Evolutionary conservation across 1,140 invertebrate genomes (phyloP).

Genomic region (Aphelenchoides fujianensis): DNA sequence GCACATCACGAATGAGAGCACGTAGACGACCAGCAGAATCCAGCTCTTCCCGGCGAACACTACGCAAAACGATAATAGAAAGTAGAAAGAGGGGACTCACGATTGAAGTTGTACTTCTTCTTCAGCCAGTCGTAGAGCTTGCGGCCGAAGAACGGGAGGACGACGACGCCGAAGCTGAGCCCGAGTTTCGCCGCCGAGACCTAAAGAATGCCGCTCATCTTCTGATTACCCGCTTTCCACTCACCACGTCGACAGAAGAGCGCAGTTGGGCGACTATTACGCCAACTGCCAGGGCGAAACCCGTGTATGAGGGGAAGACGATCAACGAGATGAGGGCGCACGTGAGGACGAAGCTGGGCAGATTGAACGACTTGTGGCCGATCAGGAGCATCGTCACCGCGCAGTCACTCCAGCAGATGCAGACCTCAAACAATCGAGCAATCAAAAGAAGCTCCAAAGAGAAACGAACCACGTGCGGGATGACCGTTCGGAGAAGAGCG

Average conservation of each 20-base stretch:
- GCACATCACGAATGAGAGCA: constrained; percentile 46
- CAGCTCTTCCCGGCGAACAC: constrained; percentile 25
- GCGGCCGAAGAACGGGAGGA: constrained; percentile 44
- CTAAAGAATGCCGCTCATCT: too few relatives aligned
- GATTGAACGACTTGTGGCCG: constrained; percentile 42
- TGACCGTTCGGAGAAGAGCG: constrained; percentile 31
- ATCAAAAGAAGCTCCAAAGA: too few relatives aligned
- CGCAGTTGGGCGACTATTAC: constrained; percentile 47
- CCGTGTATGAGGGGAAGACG: constrained; percentile 43
- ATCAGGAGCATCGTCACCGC: constrained; percentile 55
- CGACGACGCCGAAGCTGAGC: constrained; percentile 48
- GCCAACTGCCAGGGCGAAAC: constrained; percentile 34
- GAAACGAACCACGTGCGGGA: constrained; percentile 49
- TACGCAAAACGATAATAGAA: neutral
- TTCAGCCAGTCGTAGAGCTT: constrained; percentile 43
- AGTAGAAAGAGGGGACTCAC: constrained; percentile 34
- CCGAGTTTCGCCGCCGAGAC: constrained; percentile 43
- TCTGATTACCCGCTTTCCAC: too few relatives aligned
- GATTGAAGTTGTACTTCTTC: constrained; percentile 46
- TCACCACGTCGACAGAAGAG: constrained; percentile 47
- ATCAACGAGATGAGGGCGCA: constrained; percentile 46
- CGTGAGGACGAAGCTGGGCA: constrained; percentile 45
- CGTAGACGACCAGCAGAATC: constrained; percentile 47
- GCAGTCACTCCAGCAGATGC: constrained; percentile 52
- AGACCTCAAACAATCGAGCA: too few relatives aligned